phyloP scores from a whole-genome alignment of 2,797 vertebrate species.

The Craterocephalus amniculus region DNA sequence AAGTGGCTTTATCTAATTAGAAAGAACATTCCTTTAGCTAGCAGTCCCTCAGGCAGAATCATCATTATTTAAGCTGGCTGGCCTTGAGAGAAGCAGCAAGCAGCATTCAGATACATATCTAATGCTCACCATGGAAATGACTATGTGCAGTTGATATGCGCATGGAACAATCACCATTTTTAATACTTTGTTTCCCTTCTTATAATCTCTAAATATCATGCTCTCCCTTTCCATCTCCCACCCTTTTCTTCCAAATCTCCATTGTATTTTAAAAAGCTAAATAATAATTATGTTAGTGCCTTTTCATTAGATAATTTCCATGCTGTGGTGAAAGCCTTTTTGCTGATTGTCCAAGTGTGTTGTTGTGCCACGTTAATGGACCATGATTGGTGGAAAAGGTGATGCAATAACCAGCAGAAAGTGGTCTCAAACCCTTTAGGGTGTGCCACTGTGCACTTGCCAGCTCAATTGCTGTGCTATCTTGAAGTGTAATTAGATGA shows the following conservation, averaged over 20 bases:
- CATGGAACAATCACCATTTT: constrained; percentile 62
- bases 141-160: constrained; percentile 65
- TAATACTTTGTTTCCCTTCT: constrained; percentile 36
- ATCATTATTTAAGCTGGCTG: constrained; percentile 82
- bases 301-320: constrained; percentile 68
- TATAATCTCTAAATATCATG: constrained; percentile 39
- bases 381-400: constrained; percentile 39
- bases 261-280: constrained; percentile 66
- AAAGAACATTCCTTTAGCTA: constrained; percentile 82
- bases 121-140: constrained; percentile 69
- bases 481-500: constrained; percentile 58
- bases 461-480: constrained; percentile 39
- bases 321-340: constrained; percentile 58
- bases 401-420: constrained; percentile 56
- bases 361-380: constrained; percentile 51
- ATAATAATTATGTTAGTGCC: constrained; percentile 64
- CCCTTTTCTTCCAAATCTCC: constrained; percentile 42
- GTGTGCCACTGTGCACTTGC: constrained; percentile 12
- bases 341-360: constrained; percentile 53
- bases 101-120: constrained; percentile 79
- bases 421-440: constrained; percentile 49
- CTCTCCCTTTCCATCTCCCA: constrained; percentile 34
- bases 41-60: constrained; percentile 78
- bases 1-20: constrained; percentile 85
- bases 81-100: constrained; percentile 76